Percentiles rank a stretch among this genome's conserved stretches.
phyloP scores from a whole-genome alignment of 2,797 vertebrate genomes.

The Crenuchus spilurus region DNA sequence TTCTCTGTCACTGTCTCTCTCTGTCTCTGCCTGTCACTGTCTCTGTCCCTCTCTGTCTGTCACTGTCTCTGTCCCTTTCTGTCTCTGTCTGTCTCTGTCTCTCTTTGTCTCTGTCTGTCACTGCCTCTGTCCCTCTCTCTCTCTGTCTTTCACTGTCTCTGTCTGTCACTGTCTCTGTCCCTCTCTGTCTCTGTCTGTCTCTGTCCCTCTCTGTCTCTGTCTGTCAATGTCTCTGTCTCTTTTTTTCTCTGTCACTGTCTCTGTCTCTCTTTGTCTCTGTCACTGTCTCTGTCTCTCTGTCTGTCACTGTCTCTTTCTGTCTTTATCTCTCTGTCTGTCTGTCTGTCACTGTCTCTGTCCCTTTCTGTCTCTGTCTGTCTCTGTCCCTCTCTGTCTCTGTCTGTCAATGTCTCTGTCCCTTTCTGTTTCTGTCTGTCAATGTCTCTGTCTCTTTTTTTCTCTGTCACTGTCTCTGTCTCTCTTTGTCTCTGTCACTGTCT shows the following conservation, averaged over 20 bases:
- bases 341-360: background rate
- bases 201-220: background rate
- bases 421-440: too few species aligned
- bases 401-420: background rate
- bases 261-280: background rate
- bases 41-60: background rate
- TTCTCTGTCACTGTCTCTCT: too few species aligned
- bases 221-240: background rate
- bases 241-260: background rate
- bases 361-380: background rate
- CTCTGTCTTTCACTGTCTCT: background rate
- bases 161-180: background rate
- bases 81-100: too few species aligned
- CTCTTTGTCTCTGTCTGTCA: background rate
- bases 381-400: background rate
- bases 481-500: too few species aligned
- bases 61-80: background rate
- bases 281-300: background rate
- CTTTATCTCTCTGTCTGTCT: background rate
- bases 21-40: too few species aligned
- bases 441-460: background rate
- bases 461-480: conserved; percentile 38
- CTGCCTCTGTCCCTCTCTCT: background rate
- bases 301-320: background rate
- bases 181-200: background rate